Conservation (phyloP, 2,888 invertebrate species). For the Scaptomyza flava region DNA sequence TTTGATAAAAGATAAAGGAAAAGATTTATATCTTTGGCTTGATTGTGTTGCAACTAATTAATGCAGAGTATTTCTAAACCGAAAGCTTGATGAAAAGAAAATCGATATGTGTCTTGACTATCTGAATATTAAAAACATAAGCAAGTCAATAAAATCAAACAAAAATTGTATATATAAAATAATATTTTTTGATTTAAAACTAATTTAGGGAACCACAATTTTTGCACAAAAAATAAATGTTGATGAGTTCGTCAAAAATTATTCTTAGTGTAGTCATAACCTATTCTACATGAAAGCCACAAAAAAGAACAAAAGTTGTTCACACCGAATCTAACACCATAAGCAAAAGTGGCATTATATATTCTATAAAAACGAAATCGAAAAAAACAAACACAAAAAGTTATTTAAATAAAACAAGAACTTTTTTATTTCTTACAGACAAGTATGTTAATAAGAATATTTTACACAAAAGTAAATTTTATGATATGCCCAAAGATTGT, state of each 20-base stretch:
- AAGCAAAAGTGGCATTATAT: constrained; percentile 16
- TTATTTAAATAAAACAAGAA: constrained; percentile 3
- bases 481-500: constrained; percentile 26
- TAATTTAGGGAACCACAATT: background rate
- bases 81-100: background rate
- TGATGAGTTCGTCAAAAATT: background rate
- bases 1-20: constrained; percentile 15
- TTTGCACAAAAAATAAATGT: background rate
- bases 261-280: background rate
- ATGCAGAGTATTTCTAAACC: too few species aligned
- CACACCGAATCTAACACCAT: background rate
- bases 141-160: too few species aligned
- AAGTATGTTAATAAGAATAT: constrained; percentile 18
- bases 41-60: background rate
- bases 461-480: constrained; percentile 11
- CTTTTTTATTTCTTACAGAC: constrained; percentile 13
- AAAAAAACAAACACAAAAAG: background rate
- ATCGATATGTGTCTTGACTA: too few species aligned
- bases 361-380: constrained; percentile 8
- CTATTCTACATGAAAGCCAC: background rate
- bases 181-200: background rate
- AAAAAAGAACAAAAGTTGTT: constrained; percentile 1
- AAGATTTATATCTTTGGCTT: constrained; percentile 7
- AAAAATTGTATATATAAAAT: too few species aligned
- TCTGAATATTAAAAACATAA: too few species aligned